Evolutionary conservation across 2,797 vertebrate species (phyloP).

Genomic region (Phoebastria nigripes): DNA sequence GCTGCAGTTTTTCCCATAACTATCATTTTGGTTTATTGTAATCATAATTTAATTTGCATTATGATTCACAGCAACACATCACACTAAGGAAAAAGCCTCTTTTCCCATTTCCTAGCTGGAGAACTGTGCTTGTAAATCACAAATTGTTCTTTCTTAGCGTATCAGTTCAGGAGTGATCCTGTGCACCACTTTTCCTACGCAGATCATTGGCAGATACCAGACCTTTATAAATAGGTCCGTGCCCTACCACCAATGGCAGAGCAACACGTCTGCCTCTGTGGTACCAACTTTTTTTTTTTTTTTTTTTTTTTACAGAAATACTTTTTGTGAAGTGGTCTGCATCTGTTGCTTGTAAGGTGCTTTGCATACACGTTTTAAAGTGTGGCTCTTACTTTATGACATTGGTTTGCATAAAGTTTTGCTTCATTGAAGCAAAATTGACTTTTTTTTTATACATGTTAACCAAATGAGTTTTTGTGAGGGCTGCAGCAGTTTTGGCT

Average conservation of each 20-base stretch:
- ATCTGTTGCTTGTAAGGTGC: not conserved
- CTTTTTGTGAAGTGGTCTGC: not conserved
- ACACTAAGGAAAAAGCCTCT: not conserved
- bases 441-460: not conserved
- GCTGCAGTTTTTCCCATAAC: conserved; percentile 48
- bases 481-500: not conserved
- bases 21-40: conserved; percentile 45
- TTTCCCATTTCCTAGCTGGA: not conserved
- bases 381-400: not conserved
- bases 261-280: not conserved
- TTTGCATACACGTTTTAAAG: not conserved
- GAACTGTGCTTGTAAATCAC: not conserved
- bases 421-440: not conserved
- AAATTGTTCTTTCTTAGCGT: not conserved
- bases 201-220: not conserved
- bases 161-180: not conserved
- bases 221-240: not conserved
- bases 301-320: not conserved
- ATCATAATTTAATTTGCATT: conserved; percentile 58
- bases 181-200: not conserved
- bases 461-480: not conserved
- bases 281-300: not conserved
- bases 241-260: not conserved
- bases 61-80: conserved; percentile 15
- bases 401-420: not conserved